Base-by-base conservation (phyloP, 2,888 invertebrate species). In the Drosophila macrospina region DNA sequence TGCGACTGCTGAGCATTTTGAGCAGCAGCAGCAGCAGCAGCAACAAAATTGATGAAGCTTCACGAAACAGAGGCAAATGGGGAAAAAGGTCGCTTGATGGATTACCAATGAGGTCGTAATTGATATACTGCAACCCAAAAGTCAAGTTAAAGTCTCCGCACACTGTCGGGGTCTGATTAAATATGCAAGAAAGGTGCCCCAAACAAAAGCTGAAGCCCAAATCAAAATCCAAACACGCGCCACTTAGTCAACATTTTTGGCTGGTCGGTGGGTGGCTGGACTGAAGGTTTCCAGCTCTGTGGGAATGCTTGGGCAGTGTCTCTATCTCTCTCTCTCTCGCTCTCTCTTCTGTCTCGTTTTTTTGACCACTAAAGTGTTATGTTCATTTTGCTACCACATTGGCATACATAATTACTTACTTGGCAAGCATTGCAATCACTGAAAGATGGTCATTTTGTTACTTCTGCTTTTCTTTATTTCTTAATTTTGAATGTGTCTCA, bases 211-310 rank as follows among this genome's bases (percentile, higher is more conserved):
- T 41, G 16, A 48, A 30, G 72, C 81, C 83, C 73, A 81, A 85
- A 81, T 84, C 82, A 79, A 81, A 84, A 77, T 85, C 83, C 65
- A 74, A 87, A 85, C 83, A 84, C 83, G 83, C 87, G 62, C 73
- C 77, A 68, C 48, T 76, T 68, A 76, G 82, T 76, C 64, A 77
- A 73, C 72, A 69, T 69, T 64, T 42, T 44, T 63, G 50, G 16
- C 10, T 28, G 56, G 26, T 34, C 63, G 48, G 72, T 80, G 80
- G 79, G 80, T 80, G 81, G 79, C 57, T 44, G 51, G 36, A 54
- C 30, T 52, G 54, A 44, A 54, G 41, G 16, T 26, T 34, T 42
- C 32, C n/a, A 24, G 42, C 10, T 28, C 26, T 34, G n/a, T 51
- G 51, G 51, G 51, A 51, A 51, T 51, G 37, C 3, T 71, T 76